Percentiles rank a stretch among this genome's conserved stretches.
Evolutionary conservation across 1,140 invertebrate species (phyloP).

Genomic region (Amyelois transitella): DNA sequence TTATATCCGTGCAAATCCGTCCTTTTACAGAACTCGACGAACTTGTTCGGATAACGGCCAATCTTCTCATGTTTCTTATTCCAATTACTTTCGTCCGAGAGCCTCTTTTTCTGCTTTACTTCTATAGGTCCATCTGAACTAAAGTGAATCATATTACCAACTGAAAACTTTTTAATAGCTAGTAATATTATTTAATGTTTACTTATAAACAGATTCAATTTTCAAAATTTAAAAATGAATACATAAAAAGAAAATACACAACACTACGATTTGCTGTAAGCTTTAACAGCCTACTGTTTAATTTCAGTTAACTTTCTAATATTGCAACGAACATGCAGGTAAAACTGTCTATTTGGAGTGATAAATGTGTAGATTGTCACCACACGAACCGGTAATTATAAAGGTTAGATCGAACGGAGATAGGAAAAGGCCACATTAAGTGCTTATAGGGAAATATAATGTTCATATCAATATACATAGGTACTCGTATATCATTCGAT

Average conservation of each 20-base stretch:
- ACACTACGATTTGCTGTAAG: too few species aligned
- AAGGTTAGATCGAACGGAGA: slow-evolving; percentile 27
- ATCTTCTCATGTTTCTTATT: slow-evolving; percentile 14
- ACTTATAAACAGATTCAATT: too few species aligned
- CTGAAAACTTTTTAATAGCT: too few species aligned
- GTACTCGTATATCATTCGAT: background rate
- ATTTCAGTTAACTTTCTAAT: background rate
- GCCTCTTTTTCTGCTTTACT: slow-evolving; percentile 5
- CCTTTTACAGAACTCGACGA: slow-evolving; percentile 52
- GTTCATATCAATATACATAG: background rate
- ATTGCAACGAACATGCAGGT: background rate
- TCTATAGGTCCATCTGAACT: slow-evolving; percentile 2
- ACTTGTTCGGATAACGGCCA: slow-evolving; percentile 25
- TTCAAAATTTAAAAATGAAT: too few species aligned
- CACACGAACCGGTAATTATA: slow-evolving; percentile 33
- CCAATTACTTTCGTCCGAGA: slow-evolving; percentile 1
- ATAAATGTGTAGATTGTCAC: slow-evolving; percentile 23
- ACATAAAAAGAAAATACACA: too few species aligned
- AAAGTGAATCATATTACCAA: slow-evolving; percentile 20
- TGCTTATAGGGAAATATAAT: background rate
- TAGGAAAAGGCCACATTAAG: slow-evolving; percentile 4
- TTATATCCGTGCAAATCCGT: slow-evolving; percentile 62
- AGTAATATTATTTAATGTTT: too few species aligned
- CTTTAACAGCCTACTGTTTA: too few species aligned
- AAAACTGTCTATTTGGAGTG: slow-evolving; percentile 14